Evolutionary conservation across 2,113 vertebrate genomes (phyloP), one percentile per base, ranked within the genome.

Genomic region (Ciconia maguari): DNA sequence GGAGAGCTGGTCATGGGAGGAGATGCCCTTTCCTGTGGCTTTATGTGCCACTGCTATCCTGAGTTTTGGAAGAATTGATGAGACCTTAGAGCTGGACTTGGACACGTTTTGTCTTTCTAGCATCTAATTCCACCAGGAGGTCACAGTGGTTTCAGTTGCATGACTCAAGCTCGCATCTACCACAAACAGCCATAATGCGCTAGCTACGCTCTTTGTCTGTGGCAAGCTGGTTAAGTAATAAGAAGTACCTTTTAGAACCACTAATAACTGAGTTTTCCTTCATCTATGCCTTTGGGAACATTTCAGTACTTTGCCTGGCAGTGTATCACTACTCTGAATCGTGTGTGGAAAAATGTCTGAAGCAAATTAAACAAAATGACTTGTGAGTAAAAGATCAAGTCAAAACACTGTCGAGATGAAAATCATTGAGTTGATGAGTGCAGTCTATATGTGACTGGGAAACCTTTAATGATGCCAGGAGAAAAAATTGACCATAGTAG

Each of bases 231-330:
- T 49, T 58, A 51, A 90, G 34, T 79, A 71, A 32, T 71, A 62
- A 91, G 29, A 18, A 70, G 27, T 87, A 80, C 46, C 89, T 95
- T 94, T 93, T 66, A 85, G 81, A 96, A 90, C 75, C 89, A 88
- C 66, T 83, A 69, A 70, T 94, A 88, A 86, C 55, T n/a, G 89
- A 83, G 75, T 94, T 94, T 97, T 91, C 62, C 66, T 96, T 97
- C 54, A 48, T 80, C n/a, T 85, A 0, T 97, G 91, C 94, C 93
- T 97, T 93, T 88, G 93, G 95, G 96, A 96, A 80, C 87, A 29
- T 80, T 58, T 94, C 87, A 88, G 84, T 95, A 48, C 87, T 97
- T 91, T 91, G 91, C 70, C 91, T 97, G 94, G 94, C 87, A 87
- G 81, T 83, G 69, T 89, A 79, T 91, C 66, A 11, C 70, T 89